Percentiles rank a stretch among this genome's conserved stretches.
Conservation (phyloP, 2,888 invertebrate species). For the Argynnis bischoffii region DNA sequence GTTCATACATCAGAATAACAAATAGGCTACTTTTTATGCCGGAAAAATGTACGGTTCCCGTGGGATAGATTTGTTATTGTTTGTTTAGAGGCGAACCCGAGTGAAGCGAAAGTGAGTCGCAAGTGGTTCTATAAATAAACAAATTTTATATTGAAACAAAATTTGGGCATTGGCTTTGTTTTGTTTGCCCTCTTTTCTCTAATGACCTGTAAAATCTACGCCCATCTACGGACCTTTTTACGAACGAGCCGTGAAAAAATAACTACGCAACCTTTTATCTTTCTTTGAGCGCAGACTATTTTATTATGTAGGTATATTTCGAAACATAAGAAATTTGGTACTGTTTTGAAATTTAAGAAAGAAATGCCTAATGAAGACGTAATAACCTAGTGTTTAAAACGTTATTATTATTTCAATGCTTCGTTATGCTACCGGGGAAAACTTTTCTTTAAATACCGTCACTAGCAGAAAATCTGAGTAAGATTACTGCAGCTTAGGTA, state of each 20-base stretch:
- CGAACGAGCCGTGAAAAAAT: slow-evolving; percentile 58
- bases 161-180: slow-evolving; percentile 51
- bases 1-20: no score
- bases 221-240: slow-evolving; percentile 54
- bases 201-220: slow-evolving; percentile 72
- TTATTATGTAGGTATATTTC: slow-evolving; percentile 29
- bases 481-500: no score
- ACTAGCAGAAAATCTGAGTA: background rate
- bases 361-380: slow-evolving; percentile 21
- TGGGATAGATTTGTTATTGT: no score
- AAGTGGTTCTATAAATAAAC: slow-evolving; percentile 4
- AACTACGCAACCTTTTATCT: slow-evolving; percentile 50
- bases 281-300: slow-evolving; percentile 28
- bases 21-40: no score
- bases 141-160: slow-evolving; percentile 20
- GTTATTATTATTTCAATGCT: background rate
- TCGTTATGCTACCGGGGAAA: background rate
- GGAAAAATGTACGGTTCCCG: no score
- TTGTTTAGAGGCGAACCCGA: no score
- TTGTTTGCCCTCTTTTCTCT: slow-evolving; percentile 67
- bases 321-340: slow-evolving; percentile 25
- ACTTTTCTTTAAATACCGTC: slow-evolving; percentile 8
- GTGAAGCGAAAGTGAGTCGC: no score
- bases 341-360: slow-evolving; percentile 26
- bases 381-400: slow-evolving; percentile 7